These are phyloP conservation scores for Nemapogon koenigi DNA, from an alignment of 2,888 invertebrate genomes.

Conservation along the genomic window DNA sequence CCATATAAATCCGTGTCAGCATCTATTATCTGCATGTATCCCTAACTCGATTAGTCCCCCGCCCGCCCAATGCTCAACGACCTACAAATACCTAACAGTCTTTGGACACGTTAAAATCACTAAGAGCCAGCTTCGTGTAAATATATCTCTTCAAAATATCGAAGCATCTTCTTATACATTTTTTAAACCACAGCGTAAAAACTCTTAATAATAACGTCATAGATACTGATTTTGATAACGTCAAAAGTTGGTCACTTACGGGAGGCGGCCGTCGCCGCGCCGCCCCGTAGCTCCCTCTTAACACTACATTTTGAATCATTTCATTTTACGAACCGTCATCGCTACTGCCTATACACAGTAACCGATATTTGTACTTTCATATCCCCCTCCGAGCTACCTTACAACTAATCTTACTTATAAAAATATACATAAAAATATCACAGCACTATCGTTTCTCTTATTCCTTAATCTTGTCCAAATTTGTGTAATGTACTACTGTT, in stretches of 20 bases:
- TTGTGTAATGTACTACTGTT: no score
- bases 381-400: background rate
- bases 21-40: no score
- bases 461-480: conserved; percentile 13
- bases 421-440: conserved; percentile 63
- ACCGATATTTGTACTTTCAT: background rate
- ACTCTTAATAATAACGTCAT: background rate
- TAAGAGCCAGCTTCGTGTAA: conserved; percentile 59
- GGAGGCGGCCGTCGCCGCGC: no score
- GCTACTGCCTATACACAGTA: background rate
- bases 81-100: conserved; percentile 59
- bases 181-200: background rate
- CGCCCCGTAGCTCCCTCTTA: no score
- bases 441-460: conserved; percentile 64
- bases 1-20: no score
- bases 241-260: no score
- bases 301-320: no score
- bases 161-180: background rate
- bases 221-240: no score
- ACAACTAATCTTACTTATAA: conserved; percentile 36
- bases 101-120: conserved; percentile 62
- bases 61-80: no score
- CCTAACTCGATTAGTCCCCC: no score
- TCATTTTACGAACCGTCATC: no score
- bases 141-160: conserved; percentile 43